Evolutionary conservation across 2,113 vertebrate species (phyloP).

Genomic region (Arothron firmamentum): DNA sequence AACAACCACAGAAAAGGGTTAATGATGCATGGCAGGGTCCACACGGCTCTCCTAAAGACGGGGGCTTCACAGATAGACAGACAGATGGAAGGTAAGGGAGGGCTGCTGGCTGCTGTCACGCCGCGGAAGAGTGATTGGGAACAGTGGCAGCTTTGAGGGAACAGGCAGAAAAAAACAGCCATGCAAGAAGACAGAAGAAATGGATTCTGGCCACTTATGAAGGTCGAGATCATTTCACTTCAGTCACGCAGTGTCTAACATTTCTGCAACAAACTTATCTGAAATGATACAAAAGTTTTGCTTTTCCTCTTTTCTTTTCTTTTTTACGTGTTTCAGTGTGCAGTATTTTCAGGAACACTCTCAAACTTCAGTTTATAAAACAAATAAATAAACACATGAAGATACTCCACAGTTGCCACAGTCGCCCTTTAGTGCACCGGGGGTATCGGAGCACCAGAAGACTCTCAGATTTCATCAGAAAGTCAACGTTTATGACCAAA

Average conservation of each 20-base stretch:
- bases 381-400: too few relatives aligned
- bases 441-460: too few relatives aligned
- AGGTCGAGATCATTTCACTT: background rate
- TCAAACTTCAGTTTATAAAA: background rate
- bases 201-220: too few relatives aligned
- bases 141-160: background rate
- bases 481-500: background rate
- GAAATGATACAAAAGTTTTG: background rate
- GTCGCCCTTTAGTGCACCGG: too few relatives aligned
- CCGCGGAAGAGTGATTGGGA: background rate
- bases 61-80: background rate
- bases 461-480: background rate
- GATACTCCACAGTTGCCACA: too few relatives aligned
- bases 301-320: too few relatives aligned
- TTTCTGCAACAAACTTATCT: background rate
- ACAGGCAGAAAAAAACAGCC: too few relatives aligned
- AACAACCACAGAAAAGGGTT: slow-evolving; percentile 50
- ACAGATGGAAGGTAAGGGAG: slow-evolving; percentile 4
- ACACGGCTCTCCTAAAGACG: slow-evolving; percentile 26
- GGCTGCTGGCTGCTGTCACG: background rate
- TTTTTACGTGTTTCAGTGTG: background rate
- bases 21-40: slow-evolving; percentile 53
- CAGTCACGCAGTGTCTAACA: background rate
- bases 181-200: too few relatives aligned
- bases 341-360: too few relatives aligned